phyloP scores from a whole-genome alignment of 2,888 invertebrate species.

The Cephus nigrinus region DNA sequence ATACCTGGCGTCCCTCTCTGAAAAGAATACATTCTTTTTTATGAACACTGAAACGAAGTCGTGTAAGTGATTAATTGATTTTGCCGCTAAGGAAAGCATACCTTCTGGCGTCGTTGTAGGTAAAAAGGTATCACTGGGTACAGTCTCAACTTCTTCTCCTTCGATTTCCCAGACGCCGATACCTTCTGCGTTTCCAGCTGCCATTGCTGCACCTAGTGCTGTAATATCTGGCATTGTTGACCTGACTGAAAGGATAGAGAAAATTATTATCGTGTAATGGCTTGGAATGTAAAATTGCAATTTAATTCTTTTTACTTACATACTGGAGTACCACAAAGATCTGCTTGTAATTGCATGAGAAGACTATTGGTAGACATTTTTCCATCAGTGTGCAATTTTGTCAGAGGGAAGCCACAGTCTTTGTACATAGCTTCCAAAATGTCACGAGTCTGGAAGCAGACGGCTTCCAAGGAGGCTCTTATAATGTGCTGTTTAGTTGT shows the following conservation, averaged over 20 bases:
- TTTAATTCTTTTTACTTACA: constrained; percentile 69
- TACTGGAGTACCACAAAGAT: constrained; percentile 91
- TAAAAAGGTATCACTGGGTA: constrained; percentile 80
- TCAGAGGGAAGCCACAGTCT: constrained; percentile 87
- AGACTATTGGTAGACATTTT: constrained; percentile 90
- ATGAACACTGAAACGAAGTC: not conserved
- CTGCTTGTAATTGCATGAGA: constrained; percentile 96
- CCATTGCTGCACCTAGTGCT: constrained; percentile 93
- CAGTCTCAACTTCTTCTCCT: constrained; percentile 70
- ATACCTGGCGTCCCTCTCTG: constrained; percentile 85
- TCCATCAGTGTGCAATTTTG: constrained; percentile 92
- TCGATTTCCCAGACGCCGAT: constrained; percentile 78
- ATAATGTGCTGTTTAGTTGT: constrained; percentile 94
- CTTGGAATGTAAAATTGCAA: constrained; percentile 12
- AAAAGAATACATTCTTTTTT: constrained; percentile 30
- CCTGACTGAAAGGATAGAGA: constrained; percentile 70
- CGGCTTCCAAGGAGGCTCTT: constrained; percentile 92
- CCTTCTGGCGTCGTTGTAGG: constrained; percentile 85
- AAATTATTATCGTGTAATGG: not conserved
- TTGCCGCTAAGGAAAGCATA: constrained; percentile 49
- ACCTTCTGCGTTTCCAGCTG: constrained; percentile 85
- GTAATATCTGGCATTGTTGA: constrained; percentile 91
- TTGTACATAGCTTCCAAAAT: constrained; percentile 94
- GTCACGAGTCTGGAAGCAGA: constrained; percentile 96
- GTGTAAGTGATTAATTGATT: not conserved